Percentiles rank a stretch among this genome's conserved stretches.
Evolutionary conservation across 2,113 vertebrate genomes (phyloP).

Genomic region (Tachycineta bicolor): DNA sequence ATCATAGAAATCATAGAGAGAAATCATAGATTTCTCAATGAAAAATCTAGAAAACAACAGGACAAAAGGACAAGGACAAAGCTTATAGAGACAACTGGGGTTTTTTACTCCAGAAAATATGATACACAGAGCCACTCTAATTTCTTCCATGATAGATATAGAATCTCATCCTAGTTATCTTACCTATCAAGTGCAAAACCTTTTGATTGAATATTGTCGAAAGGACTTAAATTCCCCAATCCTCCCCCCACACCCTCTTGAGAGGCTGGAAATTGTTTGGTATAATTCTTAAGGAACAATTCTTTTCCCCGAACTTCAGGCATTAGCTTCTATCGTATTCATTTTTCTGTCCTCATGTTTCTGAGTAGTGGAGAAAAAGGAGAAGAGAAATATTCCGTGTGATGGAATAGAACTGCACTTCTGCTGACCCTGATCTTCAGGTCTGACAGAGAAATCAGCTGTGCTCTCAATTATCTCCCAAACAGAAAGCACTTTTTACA

Average conservation of each 20-base stretch:
- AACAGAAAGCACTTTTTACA: neutral
- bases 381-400: neutral
- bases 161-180: neutral
- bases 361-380: neutral
- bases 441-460: neutral
- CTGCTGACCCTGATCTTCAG: neutral
- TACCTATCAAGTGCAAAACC: neutral
- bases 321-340: neutral
- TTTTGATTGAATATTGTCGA: neutral
- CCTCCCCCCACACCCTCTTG: accelerated
- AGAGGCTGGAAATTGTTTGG: neutral
- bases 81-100: accelerated
- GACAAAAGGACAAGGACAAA: neutral
- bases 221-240: neutral
- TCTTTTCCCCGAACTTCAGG: neutral
- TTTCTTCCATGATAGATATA: neutral
- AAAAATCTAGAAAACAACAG: neutral
- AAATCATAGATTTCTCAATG: neutral
- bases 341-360: neutral
- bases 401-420: neutral
- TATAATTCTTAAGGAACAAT: neutral
- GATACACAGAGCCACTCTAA: neutral
- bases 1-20: no score
- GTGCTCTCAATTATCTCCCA: neutral
- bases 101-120: neutral